Conservation (phyloP, 2,888 invertebrate species). For the Microctonus hyperodae region DNA sequence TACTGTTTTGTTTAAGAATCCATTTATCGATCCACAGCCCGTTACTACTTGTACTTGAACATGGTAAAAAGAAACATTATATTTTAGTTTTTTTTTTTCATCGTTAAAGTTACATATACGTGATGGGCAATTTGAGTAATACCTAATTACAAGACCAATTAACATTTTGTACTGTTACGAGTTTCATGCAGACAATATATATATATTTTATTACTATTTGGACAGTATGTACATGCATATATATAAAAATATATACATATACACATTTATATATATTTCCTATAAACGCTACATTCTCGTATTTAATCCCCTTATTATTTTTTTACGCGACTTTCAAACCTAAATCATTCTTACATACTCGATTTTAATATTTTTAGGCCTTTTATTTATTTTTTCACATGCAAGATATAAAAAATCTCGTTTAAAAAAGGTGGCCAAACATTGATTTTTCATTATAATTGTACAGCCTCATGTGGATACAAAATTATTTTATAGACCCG, state of each 20-base stretch:
- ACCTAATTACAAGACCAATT: not conserved
- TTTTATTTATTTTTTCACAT: not conserved
- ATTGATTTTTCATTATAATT: not conserved
- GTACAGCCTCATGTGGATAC: not conserved
- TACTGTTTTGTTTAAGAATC: constrained; percentile 53
- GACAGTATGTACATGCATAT: constrained; percentile 26
- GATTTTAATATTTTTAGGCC: not conserved
- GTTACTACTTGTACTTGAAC: constrained; percentile 14
- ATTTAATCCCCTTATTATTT: constrained; percentile 11
- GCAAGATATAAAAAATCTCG: too few species aligned
- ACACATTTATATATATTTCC: constrained; percentile 37
- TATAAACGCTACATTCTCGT: constrained; percentile 44
- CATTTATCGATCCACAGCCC: constrained; percentile 43
- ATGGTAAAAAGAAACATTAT: not conserved
- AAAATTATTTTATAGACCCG: not conserved
- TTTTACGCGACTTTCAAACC: constrained; percentile 8
- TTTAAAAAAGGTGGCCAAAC: too few species aligned
- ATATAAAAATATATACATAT: constrained; percentile 49
- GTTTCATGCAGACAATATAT: constrained; percentile 32
- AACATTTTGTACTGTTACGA: constrained; percentile 20
- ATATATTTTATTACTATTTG: constrained; percentile 40
- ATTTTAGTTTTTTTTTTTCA: not conserved
- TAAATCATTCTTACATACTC: constrained; percentile 10
- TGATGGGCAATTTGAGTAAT: not conserved
- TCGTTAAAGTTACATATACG: not conserved